These are phyloP conservation scores for Labeo rohita DNA, from an alignment of 2,113 vertebrate species.

Conservation along the genomic window DNA sequence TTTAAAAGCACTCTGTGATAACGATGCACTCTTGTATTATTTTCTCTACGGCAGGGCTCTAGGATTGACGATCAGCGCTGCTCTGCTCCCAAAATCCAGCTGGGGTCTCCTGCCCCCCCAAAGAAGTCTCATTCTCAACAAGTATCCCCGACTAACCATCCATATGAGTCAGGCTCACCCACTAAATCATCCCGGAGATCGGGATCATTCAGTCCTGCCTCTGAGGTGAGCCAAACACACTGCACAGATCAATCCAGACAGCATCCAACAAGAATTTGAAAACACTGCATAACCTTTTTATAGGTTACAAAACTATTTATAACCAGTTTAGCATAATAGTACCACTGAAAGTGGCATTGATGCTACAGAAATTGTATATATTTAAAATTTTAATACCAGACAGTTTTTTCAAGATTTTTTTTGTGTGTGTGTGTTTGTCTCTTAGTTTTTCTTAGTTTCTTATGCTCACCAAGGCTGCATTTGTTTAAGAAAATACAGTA, in stretches of 20 bases:
- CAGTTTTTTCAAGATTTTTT: too few relatives aligned
- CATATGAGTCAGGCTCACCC: background rate
- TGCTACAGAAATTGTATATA: background rate
- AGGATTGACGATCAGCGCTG: conserved; percentile 74
- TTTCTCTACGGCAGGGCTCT: conserved; percentile 56
- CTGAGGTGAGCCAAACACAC: conserved; percentile 49
- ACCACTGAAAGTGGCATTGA: background rate
- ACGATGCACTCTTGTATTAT: conserved; percentile 7
- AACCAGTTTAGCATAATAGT: background rate
- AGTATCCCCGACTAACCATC: background rate
- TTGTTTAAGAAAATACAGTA: too few relatives aligned
- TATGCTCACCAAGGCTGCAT: too few relatives aligned
- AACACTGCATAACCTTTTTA: background rate
- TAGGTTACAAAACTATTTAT: background rate
- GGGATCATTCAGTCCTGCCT: conserved; percentile 64
- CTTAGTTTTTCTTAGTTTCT: too few relatives aligned
- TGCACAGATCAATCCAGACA: background rate
- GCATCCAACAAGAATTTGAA: background rate
- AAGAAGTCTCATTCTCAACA: conserved; percentile 52
- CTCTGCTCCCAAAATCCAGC: conserved; percentile 54
- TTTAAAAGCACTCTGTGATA: conserved; percentile 29
- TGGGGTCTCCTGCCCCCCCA: conserved; percentile 60
- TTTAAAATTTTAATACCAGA: background rate
- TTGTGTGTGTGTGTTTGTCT: too few relatives aligned
- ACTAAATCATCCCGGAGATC: conserved; percentile 41